Evolutionary conservation across 2,888 invertebrate genomes (phyloP).

Genomic region (Ecliptopera silaceata): DNA sequence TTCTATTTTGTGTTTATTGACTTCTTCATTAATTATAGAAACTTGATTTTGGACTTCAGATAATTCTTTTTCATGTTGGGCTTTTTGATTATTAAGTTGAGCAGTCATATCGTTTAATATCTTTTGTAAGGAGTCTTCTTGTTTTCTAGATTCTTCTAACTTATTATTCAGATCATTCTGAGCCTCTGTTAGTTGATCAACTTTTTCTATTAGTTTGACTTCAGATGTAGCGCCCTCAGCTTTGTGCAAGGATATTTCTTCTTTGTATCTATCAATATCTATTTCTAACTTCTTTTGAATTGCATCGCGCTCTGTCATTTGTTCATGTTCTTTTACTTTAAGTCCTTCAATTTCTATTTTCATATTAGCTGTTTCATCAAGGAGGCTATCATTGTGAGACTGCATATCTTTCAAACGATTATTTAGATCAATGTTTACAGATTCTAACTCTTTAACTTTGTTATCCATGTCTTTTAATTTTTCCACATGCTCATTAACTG

Average conservation of each 20-base stretch:
- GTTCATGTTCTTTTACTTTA: constrained; percentile 67
- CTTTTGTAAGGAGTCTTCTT: constrained; percentile 77
- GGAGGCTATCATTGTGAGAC: constrained; percentile 61
- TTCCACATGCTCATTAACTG: constrained; percentile 64
- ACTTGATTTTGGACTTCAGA: constrained; percentile 61
- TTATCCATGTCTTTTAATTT: constrained; percentile 62
- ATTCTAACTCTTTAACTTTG: constrained; percentile 66
- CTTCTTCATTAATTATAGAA: constrained; percentile 51
- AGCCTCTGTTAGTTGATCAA: constrained; percentile 75
- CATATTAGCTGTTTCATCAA: constrained; percentile 71
- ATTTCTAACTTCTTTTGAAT: constrained; percentile 69
- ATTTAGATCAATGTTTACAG: constrained; percentile 50
- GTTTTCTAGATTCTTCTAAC: constrained; percentile 73
- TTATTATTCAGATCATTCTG: constrained; percentile 77
- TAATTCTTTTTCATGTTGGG: constrained; percentile 67
- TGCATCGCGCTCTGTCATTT: constrained; percentile 61
- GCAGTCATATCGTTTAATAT: constrained; percentile 70
- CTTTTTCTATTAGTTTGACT: constrained; percentile 76
- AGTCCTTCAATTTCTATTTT: constrained; percentile 69
- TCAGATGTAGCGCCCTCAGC: constrained; percentile 72
- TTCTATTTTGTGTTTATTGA: constrained; percentile 57
- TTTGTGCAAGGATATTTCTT: constrained; percentile 70
- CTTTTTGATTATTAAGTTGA: constrained; percentile 71
- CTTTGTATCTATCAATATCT: constrained; percentile 74
- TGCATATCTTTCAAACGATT: constrained; percentile 59